Evolutionary conservation across 2,113 vertebrate genomes (phyloP).

Genomic region (Alethe castanea): DNA sequence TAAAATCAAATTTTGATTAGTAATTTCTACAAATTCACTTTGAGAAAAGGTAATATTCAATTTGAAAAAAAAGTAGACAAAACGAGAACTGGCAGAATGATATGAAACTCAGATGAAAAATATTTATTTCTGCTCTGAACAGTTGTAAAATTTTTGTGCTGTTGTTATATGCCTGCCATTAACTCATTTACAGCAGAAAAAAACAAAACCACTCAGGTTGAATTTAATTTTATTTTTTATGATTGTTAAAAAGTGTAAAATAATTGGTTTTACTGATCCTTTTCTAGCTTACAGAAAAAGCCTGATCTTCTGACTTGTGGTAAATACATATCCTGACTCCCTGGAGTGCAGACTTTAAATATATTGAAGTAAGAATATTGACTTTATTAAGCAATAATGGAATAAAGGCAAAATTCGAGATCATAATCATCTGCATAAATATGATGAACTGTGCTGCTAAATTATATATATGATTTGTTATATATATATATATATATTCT

Average conservation of each 20-base stretch:
- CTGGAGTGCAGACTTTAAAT: background rate
- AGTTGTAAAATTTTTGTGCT: background rate
- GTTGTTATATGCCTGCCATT: background rate
- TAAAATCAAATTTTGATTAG: background rate
- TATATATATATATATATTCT: too few relatives aligned
- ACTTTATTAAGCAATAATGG: background rate
- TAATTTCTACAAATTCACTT: background rate
- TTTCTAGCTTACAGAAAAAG: background rate
- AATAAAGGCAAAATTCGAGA: background rate
- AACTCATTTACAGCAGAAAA: background rate
- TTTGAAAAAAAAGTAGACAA: background rate
- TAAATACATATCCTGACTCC: background rate
- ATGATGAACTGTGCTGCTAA: background rate
- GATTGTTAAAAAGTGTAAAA: background rate
- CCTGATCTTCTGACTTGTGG: background rate
- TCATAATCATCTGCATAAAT: background rate
- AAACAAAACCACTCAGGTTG: background rate
- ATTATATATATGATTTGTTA: background rate
- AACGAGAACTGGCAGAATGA: background rate
- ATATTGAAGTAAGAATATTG: background rate
- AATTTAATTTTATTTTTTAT: background rate
- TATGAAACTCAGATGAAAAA: background rate
- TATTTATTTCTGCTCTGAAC: background rate
- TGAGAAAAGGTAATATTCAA: background rate
- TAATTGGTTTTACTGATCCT: background rate